Base-by-base conservation (phyloP, 2,888 invertebrate species). In the Brachylomia viminalis region DNA sequence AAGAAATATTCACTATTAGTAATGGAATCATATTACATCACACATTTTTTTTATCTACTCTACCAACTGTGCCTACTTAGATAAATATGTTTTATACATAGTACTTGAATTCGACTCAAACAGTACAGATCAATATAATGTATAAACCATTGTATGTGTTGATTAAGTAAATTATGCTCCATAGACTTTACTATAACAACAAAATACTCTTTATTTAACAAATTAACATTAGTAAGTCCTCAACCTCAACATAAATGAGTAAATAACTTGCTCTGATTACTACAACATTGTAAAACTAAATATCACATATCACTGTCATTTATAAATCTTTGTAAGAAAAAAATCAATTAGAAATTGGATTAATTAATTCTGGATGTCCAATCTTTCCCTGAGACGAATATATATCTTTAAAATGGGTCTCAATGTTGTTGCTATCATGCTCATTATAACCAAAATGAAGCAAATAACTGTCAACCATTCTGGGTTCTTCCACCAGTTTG, bases 381-480 rank as follows among this genome's bases (percentile, higher is more conserved):
- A 87, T 85, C 96, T 92, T 88, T 97, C 97, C 88, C 94, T 95
- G 5, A 97, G 88, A 65, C 97, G 93, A 82, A 96, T 95, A 87
- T 95, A 96, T 77, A 96, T 92, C 89, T 97, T 97, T 30, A 97
- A 90, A 79, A 91, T 91, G 17, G 97, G 97, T 65, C 96, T 91
- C 79, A 96, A 83, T 80, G 95, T 91, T 45, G 97, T 96, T 49
- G 94, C 93, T 42, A 96, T 77, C 92, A 95, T 92, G 52, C 96
- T 89, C 27, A 92, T 80, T 45, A 96, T 86, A 20, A 95, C 93
- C 47, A 97, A 86, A 70, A 91, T 72, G 64, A 96, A 87, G 88
- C 91, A 90, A 7, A 92, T 90, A 85, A 95, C 94, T 72, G 95
- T 90, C 67, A 95, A 89, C 71, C 92, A 89, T 76, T 95, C 95